Evolutionary conservation across 2,888 invertebrate species (phyloP), one percentile per base, ranked within the genome.

Genomic region (Dusona sp.): DNA sequence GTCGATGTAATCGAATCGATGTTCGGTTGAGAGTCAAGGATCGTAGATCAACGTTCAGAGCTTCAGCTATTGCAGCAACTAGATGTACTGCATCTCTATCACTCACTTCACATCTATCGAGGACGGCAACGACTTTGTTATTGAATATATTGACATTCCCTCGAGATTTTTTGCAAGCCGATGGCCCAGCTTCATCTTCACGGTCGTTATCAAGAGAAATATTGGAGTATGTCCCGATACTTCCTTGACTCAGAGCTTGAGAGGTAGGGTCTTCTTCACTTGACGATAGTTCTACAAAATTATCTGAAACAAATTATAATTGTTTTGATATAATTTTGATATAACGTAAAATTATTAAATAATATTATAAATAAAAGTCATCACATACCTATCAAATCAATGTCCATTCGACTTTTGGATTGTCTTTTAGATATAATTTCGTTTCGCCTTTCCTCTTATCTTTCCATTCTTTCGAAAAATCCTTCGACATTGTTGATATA

Each of bases 61-160:
- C 79, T 79, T 85, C 85, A 19, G 87, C 87, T 85, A 86, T 78
- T 8, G 84, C 84, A 57, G 51, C 68, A 61, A 88, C 73, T 79
- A 90, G 77, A 72, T 85, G 85, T 61, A 89, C 89, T 64, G 88
- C 85, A 68, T 88, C 75, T 80, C 86, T 83, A 68, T 87, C 75
- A 80, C 72, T 81, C 45, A 88, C 45, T 79, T 83, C 48, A 65
- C 83, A 83, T 73, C 19, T 79, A 29, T 84, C 79, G 42, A 84
- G 74, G 29, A 68, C 84, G 13, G 87, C 74, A 54, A 84, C 67
- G 70, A 86, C 45, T 83, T 79, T 82, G 19, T 79, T 82, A 51
- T 77, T 68, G 64, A 86, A 61, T 51, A 83, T 74, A 70, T 80
- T 83, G n/a, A 75, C 72, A 72, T 51, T 80, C 13, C 84, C 80